Conservation (phyloP, 2,113 vertebrate genomes). For the Limnothrissa miodon region DNA sequence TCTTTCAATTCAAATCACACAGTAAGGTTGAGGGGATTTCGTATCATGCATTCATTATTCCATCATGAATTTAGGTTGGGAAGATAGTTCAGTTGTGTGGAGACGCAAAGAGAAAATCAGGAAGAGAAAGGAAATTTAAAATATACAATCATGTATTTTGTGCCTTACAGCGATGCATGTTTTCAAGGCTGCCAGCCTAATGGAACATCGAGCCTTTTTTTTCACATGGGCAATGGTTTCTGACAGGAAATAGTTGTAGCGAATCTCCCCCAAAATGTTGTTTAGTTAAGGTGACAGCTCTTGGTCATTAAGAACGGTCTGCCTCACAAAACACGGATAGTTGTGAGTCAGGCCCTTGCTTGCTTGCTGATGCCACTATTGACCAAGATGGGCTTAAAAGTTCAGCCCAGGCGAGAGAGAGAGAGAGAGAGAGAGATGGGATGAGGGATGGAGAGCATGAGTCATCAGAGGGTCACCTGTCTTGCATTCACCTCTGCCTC, state of each 20-base stretch:
- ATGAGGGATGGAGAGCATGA: neutral
- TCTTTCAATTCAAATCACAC: conserved; percentile 13
- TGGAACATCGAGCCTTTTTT: neutral
- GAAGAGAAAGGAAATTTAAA: neutral
- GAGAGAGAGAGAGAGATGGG: neutral
- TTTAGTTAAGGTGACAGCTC: neutral
- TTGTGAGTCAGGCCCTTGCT: neutral
- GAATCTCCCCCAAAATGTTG: neutral
- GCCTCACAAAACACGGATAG: neutral
- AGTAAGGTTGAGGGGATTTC: neutral
- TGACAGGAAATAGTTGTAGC: neutral
- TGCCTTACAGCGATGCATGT: neutral
- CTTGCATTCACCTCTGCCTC: neutral
- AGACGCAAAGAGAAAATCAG: neutral
- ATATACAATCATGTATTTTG: neutral
- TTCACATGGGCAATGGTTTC: neutral
- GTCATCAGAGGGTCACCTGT: neutral
- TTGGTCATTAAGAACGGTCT: neutral
- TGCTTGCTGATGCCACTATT: neutral
- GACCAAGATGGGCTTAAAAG: neutral
- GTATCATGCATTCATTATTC: conserved; percentile 7
- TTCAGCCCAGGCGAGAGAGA: neutral
- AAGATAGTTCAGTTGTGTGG: neutral
- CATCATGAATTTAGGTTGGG: neutral
- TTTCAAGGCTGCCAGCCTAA: neutral